phyloP scores from a whole-genome alignment of 1,140 invertebrate genomes.

The Drosophila teissieri region DNA sequence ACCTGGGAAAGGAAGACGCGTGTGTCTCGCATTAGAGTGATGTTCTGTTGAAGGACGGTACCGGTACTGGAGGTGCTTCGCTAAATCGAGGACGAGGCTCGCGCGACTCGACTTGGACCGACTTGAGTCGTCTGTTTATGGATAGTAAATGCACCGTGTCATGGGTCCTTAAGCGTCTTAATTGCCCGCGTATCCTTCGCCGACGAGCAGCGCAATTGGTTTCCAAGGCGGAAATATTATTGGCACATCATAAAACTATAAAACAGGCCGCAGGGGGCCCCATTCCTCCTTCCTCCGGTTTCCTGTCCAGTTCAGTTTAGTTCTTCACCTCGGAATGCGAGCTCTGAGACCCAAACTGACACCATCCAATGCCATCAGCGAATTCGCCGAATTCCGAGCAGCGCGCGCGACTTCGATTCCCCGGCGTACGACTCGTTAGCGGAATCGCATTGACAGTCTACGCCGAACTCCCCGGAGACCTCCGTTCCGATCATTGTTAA shows the following conservation, averaged over 20 bases:
- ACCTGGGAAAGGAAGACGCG: constrained; percentile 65
- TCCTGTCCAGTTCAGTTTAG: constrained; percentile 12
- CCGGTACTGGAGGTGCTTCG: neutral
- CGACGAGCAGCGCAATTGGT: constrained; percentile 64
- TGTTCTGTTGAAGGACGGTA: constrained; percentile 60
- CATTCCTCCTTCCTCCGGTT: neutral
- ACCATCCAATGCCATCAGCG: constrained; percentile 59
- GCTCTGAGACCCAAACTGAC: constrained; percentile 21
- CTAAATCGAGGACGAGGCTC: constrained; percentile 53
- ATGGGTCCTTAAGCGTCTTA: constrained; percentile 81
- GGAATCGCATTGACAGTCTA: constrained; percentile 35
- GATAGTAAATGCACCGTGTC: constrained; percentile 77
- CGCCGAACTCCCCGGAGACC: constrained; percentile 57
- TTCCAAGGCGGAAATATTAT: constrained; percentile 83
- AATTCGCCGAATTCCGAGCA: constrained; percentile 66
- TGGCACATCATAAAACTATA: constrained; percentile 83
- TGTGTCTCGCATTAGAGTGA: constrained; percentile 78
- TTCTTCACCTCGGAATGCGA: constrained; percentile 20
- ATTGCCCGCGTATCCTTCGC: constrained; percentile 79
- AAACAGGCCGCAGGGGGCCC: constrained; percentile 76
- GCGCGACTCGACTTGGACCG: constrained; percentile 65
- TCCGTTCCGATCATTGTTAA: constrained; percentile 62
- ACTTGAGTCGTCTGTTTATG: constrained; percentile 60
- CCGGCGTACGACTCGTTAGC: constrained; percentile 50
- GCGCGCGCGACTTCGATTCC: constrained; percentile 68